Conservation (phyloP, 1,140 invertebrate genomes). For the Galendromus occidentalis region DNA sequence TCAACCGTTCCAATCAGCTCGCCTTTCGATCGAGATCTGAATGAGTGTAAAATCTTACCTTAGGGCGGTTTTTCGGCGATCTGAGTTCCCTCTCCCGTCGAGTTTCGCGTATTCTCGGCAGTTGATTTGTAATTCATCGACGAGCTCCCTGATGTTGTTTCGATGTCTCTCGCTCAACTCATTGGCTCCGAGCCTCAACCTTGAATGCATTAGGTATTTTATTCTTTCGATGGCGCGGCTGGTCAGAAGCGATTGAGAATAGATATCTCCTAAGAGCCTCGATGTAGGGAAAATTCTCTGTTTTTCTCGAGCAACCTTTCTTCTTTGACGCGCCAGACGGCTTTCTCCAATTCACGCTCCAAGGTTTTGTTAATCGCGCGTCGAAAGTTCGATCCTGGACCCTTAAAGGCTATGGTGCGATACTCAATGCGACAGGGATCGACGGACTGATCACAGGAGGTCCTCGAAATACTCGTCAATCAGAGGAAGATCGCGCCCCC, state of each 20-base stretch:
- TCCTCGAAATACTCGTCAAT: too few relatives aligned
- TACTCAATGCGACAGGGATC: too few relatives aligned
- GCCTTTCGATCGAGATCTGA: too few relatives aligned
- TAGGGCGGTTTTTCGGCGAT: not conserved
- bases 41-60: not conserved
- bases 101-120: not conserved
- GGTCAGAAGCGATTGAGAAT: too few relatives aligned
- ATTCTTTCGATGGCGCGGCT: too few relatives aligned
- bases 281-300: too few relatives aligned
- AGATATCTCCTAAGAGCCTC: too few relatives aligned
- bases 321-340: conserved; percentile 1
- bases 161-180: not conserved
- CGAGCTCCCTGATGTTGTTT: not conserved
- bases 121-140: not conserved
- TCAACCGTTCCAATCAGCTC: too few relatives aligned
- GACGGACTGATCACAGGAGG: too few relatives aligned
- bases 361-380: not conserved
- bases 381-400: too few relatives aligned
- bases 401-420: too few relatives aligned
- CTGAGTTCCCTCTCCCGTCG: not conserved
- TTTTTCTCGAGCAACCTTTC: not conserved
- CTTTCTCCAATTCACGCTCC: not conserved
- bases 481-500: too few relatives aligned
- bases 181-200: not conserved
- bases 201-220: not conserved